phyloP scores from a whole-genome alignment of 2,113 vertebrate species.

The Psammodynastes pulverulentus region DNA sequence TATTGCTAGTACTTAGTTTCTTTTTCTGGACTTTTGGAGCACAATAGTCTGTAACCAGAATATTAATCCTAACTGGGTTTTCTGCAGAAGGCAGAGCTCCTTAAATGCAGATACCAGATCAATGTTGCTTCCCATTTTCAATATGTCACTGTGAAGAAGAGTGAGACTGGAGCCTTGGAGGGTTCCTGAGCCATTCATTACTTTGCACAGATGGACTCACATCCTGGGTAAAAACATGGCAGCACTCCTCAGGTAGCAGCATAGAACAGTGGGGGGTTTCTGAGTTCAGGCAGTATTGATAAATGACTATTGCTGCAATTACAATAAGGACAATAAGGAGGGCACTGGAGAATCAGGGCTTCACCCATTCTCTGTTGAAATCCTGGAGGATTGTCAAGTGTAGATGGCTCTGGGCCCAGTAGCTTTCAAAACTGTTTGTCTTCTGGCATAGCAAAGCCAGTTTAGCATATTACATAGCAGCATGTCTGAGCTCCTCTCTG shows the following conservation, averaged over 20 bases:
- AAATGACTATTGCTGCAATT: slow-evolving; percentile 11
- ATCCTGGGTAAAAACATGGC: background rate
- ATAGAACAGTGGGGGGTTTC: background rate
- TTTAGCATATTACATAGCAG: background rate
- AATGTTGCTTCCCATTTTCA: background rate
- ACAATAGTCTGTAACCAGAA: background rate
- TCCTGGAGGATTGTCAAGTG: background rate
- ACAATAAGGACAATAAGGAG: background rate
- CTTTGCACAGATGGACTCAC: background rate
- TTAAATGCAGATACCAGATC: accelerated
- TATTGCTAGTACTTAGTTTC: accelerated
- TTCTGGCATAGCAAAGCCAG: background rate
- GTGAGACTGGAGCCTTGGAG: slow-evolving; percentile 7
- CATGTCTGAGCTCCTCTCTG: background rate
- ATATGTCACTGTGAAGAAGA: background rate
- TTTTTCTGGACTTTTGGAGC: background rate
- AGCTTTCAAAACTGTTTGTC: background rate
- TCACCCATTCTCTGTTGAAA: slow-evolving; percentile 13
- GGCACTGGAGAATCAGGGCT: background rate
- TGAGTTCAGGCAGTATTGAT: background rate
- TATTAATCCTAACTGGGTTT: slow-evolving; percentile 1
- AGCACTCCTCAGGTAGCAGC: accelerated
- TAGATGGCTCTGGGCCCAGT: background rate
- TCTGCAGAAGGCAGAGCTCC: slow-evolving; percentile 12
- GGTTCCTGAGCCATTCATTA: background rate